Conservation (phyloP, 2,888 invertebrate genomes). For the Athetis lepigone region DNA sequence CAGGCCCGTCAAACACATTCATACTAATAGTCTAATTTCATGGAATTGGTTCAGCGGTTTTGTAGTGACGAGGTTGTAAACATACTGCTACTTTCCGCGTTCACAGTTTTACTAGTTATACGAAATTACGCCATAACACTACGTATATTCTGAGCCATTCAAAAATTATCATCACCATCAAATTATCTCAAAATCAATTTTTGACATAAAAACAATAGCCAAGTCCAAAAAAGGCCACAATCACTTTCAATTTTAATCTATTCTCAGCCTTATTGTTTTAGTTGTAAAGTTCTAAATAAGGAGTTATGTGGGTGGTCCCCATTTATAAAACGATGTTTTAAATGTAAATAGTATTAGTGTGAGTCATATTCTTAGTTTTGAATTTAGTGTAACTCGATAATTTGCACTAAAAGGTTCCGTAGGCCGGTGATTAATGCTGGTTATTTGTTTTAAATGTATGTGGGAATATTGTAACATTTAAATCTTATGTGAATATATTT, state of each 20-base stretch:
- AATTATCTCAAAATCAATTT: not conserved
- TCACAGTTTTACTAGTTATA: too few species aligned
- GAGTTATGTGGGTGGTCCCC: slow-evolving; percentile 45
- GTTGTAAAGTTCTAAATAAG: slow-evolving; percentile 27
- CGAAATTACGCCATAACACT: too few species aligned
- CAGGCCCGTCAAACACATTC: too few species aligned
- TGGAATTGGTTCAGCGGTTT: too few species aligned
- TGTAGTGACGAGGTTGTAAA: too few species aligned
- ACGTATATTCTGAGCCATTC: too few species aligned
- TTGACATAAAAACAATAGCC: not conserved
- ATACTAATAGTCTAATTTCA: too few species aligned
- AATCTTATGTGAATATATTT: not conserved
- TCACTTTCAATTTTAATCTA: slow-evolving; percentile 24
- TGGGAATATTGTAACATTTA: slow-evolving; percentile 31
- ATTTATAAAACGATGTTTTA: slow-evolving; percentile 28
- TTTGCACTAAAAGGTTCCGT: slow-evolving; percentile 42
- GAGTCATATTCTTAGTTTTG: slow-evolving; percentile 63
- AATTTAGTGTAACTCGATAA: slow-evolving; percentile 44
- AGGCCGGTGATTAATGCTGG: slow-evolving; percentile 31
- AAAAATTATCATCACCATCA: too few species aligned
- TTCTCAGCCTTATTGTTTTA: slow-evolving; percentile 25
- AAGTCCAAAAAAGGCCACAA: slow-evolving; percentile 1
- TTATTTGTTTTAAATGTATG: slow-evolving; percentile 35
- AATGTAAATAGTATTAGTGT: slow-evolving; percentile 58
- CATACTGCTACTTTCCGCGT: too few species aligned